Conservation (phyloP, 2,797 vertebrate genomes). For the Enteromius thamalakanensis region DNA sequence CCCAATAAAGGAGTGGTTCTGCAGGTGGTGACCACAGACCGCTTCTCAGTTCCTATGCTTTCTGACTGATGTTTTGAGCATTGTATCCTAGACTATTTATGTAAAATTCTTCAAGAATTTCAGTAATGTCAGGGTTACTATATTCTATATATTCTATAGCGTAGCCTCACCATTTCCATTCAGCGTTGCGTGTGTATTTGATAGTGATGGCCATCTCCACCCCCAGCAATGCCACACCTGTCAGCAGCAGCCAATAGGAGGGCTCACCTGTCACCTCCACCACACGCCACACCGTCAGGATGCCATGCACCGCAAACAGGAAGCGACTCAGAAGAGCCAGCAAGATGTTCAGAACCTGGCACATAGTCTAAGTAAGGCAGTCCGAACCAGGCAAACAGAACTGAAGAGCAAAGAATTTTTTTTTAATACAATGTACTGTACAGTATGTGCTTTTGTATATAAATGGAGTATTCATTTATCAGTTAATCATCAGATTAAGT, state of each 20-base stretch:
- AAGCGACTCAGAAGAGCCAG: constrained; percentile 77
- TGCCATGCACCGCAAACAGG: constrained; percentile 75
- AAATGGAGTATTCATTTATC: background rate
- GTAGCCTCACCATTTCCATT: constrained; percentile 81
- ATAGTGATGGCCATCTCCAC: constrained; percentile 79
- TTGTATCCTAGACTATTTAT: background rate
- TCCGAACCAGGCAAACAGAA: background rate
- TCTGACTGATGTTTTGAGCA: too few species aligned
- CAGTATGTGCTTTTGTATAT: background rate
- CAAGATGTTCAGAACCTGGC: constrained; percentile 68
- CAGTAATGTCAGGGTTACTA: too few species aligned
- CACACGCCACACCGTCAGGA: constrained; percentile 74
- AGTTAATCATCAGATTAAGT: background rate
- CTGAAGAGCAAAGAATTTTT: background rate
- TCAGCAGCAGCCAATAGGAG: constrained; percentile 75
- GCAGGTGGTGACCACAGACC: too few species aligned
- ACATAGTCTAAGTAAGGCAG: constrained; percentile 63
- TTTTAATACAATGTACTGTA: background rate
- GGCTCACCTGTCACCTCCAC: constrained; percentile 69
- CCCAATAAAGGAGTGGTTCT: too few species aligned
- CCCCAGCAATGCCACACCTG: constrained; percentile 73
- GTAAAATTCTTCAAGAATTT: background rate
- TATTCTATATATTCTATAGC: background rate
- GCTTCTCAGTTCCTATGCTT: too few species aligned
- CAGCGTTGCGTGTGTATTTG: constrained; percentile 74